phyloP scores from a whole-genome alignment of 2,797 vertebrate species.

The Danio kyathit region DNA sequence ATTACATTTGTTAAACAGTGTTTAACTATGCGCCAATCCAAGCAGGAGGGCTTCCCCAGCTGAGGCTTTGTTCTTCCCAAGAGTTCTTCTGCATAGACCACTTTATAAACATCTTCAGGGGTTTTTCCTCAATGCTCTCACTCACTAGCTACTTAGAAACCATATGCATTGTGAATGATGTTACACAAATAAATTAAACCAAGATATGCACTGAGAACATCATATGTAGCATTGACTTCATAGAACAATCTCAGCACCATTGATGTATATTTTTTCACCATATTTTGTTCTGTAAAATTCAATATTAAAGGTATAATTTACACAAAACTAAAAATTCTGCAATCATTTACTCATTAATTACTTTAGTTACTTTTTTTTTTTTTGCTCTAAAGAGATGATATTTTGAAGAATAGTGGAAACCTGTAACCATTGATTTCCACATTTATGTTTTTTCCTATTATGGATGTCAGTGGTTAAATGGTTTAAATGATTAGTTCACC shows the following conservation, averaged over 20 bases:
- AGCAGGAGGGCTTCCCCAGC: constrained; percentile 3
- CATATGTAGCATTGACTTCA: neutral
- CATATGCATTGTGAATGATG: neutral
- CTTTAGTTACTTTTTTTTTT: too few species aligned
- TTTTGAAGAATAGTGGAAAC: too few species aligned
- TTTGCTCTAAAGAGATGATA: too few species aligned
- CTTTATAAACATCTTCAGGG: constrained; percentile 14
- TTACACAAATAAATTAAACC: neutral
- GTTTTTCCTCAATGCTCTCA: neutral
- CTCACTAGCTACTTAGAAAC: neutral
- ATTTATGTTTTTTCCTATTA: too few species aligned
- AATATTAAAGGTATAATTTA: neutral
- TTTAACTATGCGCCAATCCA: neutral
- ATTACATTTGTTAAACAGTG: constrained; percentile 6
- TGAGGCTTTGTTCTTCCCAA: neutral
- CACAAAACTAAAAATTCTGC: too few species aligned
- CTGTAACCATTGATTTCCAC: too few species aligned
- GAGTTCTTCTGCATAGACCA: constrained; percentile 14
- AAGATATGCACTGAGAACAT: neutral
- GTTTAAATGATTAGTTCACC: too few species aligned
- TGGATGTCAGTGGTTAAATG: too few species aligned
- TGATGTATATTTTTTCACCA: neutral
- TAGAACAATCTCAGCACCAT: neutral
- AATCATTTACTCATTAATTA: too few species aligned
- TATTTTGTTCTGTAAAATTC: neutral